phyloP scores from a whole-genome alignment of 2,888 invertebrate genomes.

The Brenthis hecate region DNA sequence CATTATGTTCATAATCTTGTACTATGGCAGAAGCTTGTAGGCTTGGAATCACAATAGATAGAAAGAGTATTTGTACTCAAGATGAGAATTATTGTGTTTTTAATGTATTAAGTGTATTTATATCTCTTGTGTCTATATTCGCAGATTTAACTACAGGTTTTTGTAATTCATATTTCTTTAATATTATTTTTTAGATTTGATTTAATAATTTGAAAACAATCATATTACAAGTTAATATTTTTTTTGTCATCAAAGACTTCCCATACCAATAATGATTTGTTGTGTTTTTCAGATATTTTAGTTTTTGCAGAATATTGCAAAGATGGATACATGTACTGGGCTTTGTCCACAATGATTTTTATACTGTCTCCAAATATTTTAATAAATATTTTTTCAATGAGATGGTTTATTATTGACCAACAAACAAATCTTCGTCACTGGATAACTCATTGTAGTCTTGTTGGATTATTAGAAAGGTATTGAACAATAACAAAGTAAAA shows the following conservation, averaged over 20 bases:
- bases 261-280: conserved; percentile 5
- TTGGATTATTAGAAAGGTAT: conserved; percentile 83
- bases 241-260: conserved; percentile 3
- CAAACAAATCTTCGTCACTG: conserved; percentile 73
- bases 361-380: conserved; percentile 81
- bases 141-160: conserved; percentile 83
- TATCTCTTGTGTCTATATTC: conserved; percentile 82
- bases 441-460: conserved; percentile 79
- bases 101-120: conserved; percentile 79
- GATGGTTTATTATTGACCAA: conserved; percentile 81
- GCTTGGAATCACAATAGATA: conserved; percentile 61
- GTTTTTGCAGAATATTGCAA: conserved; percentile 82
- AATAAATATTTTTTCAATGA: conserved; percentile 82
- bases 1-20: conserved; percentile 47
- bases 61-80: conserved; percentile 60
- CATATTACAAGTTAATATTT: too few species aligned
- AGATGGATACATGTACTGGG: conserved; percentile 80
- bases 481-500: conserved; percentile 35
- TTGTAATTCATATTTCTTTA: conserved; percentile 36
- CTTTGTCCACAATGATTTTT: conserved; percentile 77
- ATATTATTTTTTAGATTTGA: not conserved
- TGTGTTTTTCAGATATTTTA: conserved; percentile 75
- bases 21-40: conserved; percentile 77
- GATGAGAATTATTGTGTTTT: conserved; percentile 77
- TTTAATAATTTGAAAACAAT: not conserved